phyloP scores from a whole-genome alignment of 2,888 invertebrate species.

The Epinotia ramella region DNA sequence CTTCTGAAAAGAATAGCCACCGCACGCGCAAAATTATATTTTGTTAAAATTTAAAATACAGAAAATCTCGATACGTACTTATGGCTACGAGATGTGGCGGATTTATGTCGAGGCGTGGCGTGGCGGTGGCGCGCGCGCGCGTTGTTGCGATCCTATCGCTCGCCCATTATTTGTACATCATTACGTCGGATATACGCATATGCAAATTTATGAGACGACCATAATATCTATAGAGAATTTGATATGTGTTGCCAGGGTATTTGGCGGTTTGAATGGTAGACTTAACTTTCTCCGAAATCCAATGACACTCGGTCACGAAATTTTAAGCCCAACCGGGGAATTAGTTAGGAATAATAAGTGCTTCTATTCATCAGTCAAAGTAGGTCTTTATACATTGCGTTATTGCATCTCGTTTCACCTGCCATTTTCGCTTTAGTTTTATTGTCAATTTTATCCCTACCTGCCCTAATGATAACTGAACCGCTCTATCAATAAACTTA shows the following conservation, averaged over 20 bases:
- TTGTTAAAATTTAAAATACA: slow-evolving; percentile 52
- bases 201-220: slow-evolving; percentile 53
- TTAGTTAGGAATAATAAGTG: not conserved
- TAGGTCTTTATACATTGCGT: not conserved
- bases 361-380: not conserved
- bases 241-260: slow-evolving; percentile 12
- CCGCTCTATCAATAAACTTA: not conserved
- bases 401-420: too few species aligned
- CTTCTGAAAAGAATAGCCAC: slow-evolving; percentile 12
- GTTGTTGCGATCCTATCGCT: slow-evolving; percentile 56
- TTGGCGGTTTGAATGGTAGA: not conserved
- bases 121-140: slow-evolving; percentile 49
- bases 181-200: slow-evolving; percentile 55
- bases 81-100: slow-evolving; percentile 40
- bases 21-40: slow-evolving; percentile 37
- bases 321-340: not conserved
- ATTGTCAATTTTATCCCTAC: not conserved
- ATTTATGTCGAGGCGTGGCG: slow-evolving; percentile 56
- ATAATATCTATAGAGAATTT: slow-evolving; percentile 43
- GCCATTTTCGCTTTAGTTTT: too few species aligned
- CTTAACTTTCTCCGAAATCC: not conserved
- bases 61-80: slow-evolving; percentile 49
- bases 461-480: not conserved
- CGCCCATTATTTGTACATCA: slow-evolving; percentile 61
- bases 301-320: not conserved